phyloP scores from a whole-genome alignment of 2,113 vertebrate species.

The Cololabis saira region DNA sequence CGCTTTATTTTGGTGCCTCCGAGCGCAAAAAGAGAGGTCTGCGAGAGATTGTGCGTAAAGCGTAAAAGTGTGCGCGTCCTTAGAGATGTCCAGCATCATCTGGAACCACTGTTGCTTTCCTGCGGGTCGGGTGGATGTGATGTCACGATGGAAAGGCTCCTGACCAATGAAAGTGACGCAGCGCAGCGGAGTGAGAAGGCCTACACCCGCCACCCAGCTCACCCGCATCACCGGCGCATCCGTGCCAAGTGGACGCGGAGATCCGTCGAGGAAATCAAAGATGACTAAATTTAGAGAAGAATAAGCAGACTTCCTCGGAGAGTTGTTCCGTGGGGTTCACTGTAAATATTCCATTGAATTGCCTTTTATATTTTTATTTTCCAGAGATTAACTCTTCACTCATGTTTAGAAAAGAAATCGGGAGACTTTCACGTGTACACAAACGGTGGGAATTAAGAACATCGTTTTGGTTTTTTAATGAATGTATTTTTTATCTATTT shows the following conservation, averaged over 20 bases:
- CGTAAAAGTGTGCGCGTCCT: slow-evolving; percentile 52
- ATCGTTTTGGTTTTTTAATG: too few species aligned
- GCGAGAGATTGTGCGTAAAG: slow-evolving; percentile 38
- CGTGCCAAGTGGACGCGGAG: slow-evolving; percentile 26
- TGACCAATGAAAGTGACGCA: slow-evolving; percentile 73
- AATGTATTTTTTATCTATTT: too few species aligned
- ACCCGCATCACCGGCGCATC: slow-evolving; percentile 56
- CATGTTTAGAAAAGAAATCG: too few species aligned
- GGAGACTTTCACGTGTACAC: too few species aligned
- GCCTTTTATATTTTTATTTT: too few species aligned
- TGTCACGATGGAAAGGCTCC: slow-evolving; percentile 73
- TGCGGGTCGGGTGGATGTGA: slow-evolving; percentile 77
- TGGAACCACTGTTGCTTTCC: slow-evolving; percentile 65
- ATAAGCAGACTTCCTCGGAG: too few species aligned
- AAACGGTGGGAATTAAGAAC: too few species aligned
- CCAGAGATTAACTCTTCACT: too few species aligned
- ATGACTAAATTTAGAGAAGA: too few species aligned
- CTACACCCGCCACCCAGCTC: slow-evolving; percentile 36
- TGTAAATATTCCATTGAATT: too few species aligned
- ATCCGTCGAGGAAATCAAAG: too few species aligned
- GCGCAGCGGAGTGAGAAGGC: slow-evolving; percentile 32
- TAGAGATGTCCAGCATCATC: slow-evolving; percentile 77
- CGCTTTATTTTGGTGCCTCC: slow-evolving; percentile 19
- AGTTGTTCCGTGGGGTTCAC: too few species aligned
- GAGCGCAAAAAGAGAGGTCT: slow-evolving; percentile 12